Evolutionary conservation across 1,140 invertebrate genomes (phyloP).

Genomic region (Calephelis virginiensis): DNA sequence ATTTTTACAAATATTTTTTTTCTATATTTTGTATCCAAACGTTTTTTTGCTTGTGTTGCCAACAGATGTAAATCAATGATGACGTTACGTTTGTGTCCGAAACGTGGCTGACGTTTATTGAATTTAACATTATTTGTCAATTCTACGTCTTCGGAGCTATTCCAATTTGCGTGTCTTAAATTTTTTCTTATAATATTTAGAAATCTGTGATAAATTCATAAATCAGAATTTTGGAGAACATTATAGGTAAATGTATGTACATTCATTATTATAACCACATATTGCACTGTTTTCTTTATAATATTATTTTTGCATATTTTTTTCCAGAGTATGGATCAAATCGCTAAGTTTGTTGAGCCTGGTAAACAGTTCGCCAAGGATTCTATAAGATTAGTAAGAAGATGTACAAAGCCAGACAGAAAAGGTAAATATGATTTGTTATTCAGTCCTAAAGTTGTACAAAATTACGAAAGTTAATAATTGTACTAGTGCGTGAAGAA

Average conservation of each 20-base stretch:
- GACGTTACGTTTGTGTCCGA: slow-evolving; percentile 62
- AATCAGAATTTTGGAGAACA: too few relatives aligned
- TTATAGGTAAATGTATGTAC: too few relatives aligned
- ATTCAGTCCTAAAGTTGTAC: background rate
- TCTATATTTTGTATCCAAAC: slow-evolving; percentile 37
- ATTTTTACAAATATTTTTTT: too few relatives aligned
- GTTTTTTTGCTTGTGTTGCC: background rate
- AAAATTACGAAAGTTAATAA: too few relatives aligned
- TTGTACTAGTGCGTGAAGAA: too few relatives aligned
- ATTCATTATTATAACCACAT: too few relatives aligned
- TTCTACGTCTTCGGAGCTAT: slow-evolving; percentile 21
- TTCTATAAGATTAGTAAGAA: slow-evolving; percentile 97
- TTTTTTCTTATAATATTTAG: background rate
- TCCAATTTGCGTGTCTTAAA: background rate
- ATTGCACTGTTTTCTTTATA: slow-evolving; percentile 1
- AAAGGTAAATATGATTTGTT: slow-evolving; percentile 86
- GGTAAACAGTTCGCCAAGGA: slow-evolving; percentile 98
- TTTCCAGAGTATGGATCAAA: slow-evolving; percentile 94
- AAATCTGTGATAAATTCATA: background rate
- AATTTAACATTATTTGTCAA: slow-evolving; percentile 49
- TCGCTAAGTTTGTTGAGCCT: slow-evolving; percentile 96
- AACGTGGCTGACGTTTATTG: slow-evolving; percentile 68
- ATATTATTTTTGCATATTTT: background rate
- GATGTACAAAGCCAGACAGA: slow-evolving; percentile 99
- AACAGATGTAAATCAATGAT: slow-evolving; percentile 30